Evolutionary conservation across 2,113 vertebrate genomes (phyloP), one percentile per base, ranked within the genome.

Genomic region (Picathartes gymnocephalus): DNA sequence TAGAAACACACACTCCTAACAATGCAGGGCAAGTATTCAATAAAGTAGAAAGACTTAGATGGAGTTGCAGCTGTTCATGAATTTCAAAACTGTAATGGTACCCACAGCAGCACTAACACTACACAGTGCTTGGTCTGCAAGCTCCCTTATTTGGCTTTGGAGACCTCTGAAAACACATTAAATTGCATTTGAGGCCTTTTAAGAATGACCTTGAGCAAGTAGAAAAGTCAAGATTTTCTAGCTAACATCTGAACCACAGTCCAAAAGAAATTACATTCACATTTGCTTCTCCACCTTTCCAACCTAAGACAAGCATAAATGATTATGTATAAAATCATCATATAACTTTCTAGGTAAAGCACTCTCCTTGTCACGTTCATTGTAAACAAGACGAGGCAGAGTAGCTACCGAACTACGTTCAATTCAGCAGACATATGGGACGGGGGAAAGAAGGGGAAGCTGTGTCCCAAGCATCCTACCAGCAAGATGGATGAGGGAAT

Each of bases 281-380:
- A 8, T 58, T 76, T 19, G 1, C 62, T 72, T 82, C 27, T 56
- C 21, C 13, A 30, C 18, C 4, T 48, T 85, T 79, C 66, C 57
- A 54, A 44, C 15, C n/a, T 56, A 39, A 4, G 4, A 65, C 2
- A 86, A 77, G 35, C 85, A 78, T 39, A 80, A 86, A 65, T 33
- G 4, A 16, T 56, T 23, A 6, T 13, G 9, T 21, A 21, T 30
- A 69, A 88, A 83, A 83, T 66, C 16, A 76, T 28, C 12, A 27
- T 27, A 18, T 31, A 57, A 48, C 9, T 15, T 57, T 35, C 37
- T 6, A 54, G 37, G 45, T 39, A 81, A 56, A 95, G 25, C 24
- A 8, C 27, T 33, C 0, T 0, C 30, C 24, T 68, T 42, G 24
- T 44, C 27, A 37, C 0, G 0, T 13, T 37, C 40, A 15, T 5